These are phyloP conservation scores for Pseudois nayaur DNA, from an alignment of 2,113 vertebrate genomes.

Conservation along the genomic window DNA sequence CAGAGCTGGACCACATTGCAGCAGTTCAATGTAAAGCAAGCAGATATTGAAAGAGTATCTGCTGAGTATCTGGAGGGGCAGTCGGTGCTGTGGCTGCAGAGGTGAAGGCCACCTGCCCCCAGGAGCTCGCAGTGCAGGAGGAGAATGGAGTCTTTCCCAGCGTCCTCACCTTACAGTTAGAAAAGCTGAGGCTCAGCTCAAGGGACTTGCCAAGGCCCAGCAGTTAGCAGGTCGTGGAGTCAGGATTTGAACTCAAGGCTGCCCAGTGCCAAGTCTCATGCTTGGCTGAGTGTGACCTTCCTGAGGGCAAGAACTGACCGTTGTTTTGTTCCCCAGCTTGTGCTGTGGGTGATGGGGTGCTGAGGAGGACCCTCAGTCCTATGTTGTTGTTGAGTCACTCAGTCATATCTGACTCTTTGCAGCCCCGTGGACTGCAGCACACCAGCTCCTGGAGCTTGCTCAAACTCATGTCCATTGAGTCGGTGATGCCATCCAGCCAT, in stretches of 20 bases:
- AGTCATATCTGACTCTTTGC: neutral
- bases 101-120: neutral
- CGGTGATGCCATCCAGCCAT: neutral
- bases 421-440: neutral
- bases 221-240: neutral
- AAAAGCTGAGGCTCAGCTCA: neutral
- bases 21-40: neutral
- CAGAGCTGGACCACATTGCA: neutral
- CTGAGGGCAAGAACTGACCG: neutral
- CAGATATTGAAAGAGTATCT: neutral
- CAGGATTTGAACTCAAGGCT: neutral
- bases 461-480: neutral
- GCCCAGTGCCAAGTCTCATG: accelerated
- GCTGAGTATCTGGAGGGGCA: neutral
- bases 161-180: neutral
- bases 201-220: neutral
- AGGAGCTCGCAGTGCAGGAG: neutral
- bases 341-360: neutral
- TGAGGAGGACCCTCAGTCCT: neutral
- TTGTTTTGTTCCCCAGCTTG: neutral
- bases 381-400: neutral
- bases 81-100: neutral
- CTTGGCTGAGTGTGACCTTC: neutral
- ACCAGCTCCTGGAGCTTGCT: neutral
- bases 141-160: neutral